Base-by-base conservation (phyloP, 2,113 vertebrate species). In the Holacanthus passer region DNA sequence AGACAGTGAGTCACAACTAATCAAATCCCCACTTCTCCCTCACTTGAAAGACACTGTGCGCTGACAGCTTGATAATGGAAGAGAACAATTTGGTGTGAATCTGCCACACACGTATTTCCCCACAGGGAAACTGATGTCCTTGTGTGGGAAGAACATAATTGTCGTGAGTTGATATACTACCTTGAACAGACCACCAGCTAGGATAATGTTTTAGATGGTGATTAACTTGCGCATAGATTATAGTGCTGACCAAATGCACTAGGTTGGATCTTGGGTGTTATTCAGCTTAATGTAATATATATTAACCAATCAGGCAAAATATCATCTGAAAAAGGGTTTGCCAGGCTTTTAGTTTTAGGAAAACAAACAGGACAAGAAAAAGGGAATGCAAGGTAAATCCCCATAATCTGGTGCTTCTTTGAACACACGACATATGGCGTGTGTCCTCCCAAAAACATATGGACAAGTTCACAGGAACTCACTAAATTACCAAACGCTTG, bases 1-100 rank as follows among this genome's bases (percentile, higher is more conserved):
- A 71, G 67, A 16, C 13, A 74, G 20, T 59, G 55, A 79, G 77
- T 81, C 72, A 63, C 67, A 78, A 48, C 65, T 82, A 87, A 79
- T 72, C 81, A 68, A 52, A 63, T 72, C 12, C 27, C 4, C 20
- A 47, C 7, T 43, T 55, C 47, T n/a, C 22, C 43, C 68, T 70
- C 58, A 27, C 39, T 47, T 77, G 31, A 82, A 63, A 70, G 58
- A 82, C 24, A 58, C n/a, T 9, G 39, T 24, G 16, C 56, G 11
- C 13, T 69, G 68, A 79, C 76, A 63, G 31, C 48, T 63, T 77
- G 31, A 45, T 66, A 77, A 70, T 66, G 13, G 59, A 67, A 58
- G 41, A 78, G 52, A 83, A 31, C 52, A 41, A n/a, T 75, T 81
- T 68, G 35, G 32, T 70, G 67, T 48, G 27, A 85, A 55, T 76